These are phyloP conservation scores for Vireo griseus DNA, from an alignment of 2,797 vertebrate species.

Conservation along the genomic window DNA sequence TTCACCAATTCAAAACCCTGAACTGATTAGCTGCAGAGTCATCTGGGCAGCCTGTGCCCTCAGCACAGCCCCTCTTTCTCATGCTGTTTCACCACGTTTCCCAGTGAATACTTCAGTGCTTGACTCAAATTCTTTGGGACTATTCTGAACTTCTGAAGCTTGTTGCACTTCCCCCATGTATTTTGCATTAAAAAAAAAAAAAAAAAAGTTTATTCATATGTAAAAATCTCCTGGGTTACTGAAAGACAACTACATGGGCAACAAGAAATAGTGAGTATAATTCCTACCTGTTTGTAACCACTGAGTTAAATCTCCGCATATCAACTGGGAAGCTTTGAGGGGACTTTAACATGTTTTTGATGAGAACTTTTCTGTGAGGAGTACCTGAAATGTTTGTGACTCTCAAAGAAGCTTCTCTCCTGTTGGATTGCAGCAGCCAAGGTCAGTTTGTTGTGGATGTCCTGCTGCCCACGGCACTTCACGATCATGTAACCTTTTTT, in stretches of 20 bases:
- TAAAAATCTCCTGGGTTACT: background rate
- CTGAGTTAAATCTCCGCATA: background rate
- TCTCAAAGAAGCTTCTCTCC: slow-evolving; percentile 82
- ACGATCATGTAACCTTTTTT: slow-evolving; percentile 92
- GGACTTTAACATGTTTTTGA: background rate
- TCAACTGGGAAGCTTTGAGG: background rate
- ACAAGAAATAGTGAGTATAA: background rate
- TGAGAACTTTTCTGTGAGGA: background rate
- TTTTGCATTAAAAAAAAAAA: background rate
- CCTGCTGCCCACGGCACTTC: slow-evolving; percentile 87
- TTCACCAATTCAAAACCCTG: background rate
- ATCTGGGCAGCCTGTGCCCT: background rate
- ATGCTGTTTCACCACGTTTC: background rate
- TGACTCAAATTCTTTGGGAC: background rate
- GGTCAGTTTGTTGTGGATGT: slow-evolving; percentile 76
- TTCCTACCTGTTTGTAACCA: background rate
- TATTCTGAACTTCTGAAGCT: background rate
- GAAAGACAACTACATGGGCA: background rate
- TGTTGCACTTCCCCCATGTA: background rate
- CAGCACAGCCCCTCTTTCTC: background rate
- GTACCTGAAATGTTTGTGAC: slow-evolving; percentile 78
- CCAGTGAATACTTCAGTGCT: background rate
- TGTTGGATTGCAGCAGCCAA: slow-evolving; percentile 74
- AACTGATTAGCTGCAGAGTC: background rate
- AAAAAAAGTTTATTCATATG: background rate